These are phyloP conservation scores for Meandrusa payeni DNA, from an alignment of 2,888 invertebrate genomes.

Conservation along the genomic window DNA sequence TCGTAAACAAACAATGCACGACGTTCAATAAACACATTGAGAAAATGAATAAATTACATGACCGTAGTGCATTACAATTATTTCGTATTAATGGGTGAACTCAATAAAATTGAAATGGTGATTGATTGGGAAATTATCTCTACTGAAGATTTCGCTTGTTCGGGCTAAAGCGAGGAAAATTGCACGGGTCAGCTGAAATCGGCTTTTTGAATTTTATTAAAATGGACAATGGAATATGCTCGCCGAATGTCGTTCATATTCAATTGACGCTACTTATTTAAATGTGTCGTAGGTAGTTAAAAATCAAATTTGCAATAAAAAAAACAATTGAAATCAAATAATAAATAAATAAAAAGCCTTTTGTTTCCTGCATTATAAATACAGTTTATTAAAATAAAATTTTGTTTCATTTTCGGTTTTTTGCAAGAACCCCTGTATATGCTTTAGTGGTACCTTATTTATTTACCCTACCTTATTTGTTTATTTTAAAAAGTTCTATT, in stretches of 20 bases:
- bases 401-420: no score
- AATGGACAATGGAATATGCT: slow-evolving; percentile 4
- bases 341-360: no score
- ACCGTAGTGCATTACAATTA: slow-evolving; percentile 49
- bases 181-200: slow-evolving; percentile 5
- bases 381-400: no score
- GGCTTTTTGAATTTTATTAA: slow-evolving; percentile 6
- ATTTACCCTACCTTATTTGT: no score
- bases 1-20: slow-evolving; percentile 47
- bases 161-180: slow-evolving; percentile 4
- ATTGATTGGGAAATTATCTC: slow-evolving; percentile 15
- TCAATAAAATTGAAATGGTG: slow-evolving; percentile 15
- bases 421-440: no score
- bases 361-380: no score
- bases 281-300: no score
- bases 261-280: neutral
- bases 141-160: slow-evolving; percentile 1
- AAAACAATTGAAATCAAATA: no score
- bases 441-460: no score
- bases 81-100: slow-evolving; percentile 42
- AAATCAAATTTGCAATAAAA: no score
- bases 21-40: slow-evolving; percentile 56
- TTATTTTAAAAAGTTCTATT: no score
- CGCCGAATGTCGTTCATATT: neutral
- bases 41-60: slow-evolving; percentile 62